These are phyloP conservation scores for Lucifuga dentata DNA, from an alignment of 2,113 vertebrate genomes.

Conservation along the genomic window DNA sequence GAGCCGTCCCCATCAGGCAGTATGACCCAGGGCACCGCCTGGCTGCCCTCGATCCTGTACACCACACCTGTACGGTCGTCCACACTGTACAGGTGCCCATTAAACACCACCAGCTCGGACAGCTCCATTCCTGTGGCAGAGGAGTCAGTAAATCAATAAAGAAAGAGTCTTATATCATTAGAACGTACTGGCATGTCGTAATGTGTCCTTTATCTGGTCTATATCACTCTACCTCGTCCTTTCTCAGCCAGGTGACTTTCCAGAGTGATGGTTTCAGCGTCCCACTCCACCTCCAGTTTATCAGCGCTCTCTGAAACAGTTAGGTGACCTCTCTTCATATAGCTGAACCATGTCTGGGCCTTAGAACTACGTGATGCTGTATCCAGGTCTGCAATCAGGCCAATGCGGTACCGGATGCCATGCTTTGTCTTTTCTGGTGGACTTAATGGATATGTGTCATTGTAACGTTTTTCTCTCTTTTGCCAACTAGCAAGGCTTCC, in stretches of 20 bases:
- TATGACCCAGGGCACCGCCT: slow-evolving; percentile 95
- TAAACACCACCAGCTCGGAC: slow-evolving; percentile 92
- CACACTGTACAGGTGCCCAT: slow-evolving; percentile 92
- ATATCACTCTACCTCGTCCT: slow-evolving; percentile 82
- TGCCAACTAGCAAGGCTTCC: not conserved
- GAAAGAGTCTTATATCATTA: not conserved
- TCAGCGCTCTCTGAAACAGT: slow-evolving; percentile 86
- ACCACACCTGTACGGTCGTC: slow-evolving; percentile 96
- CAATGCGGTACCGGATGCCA: slow-evolving; percentile 89
- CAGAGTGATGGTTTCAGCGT: slow-evolving; percentile 80
- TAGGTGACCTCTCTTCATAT: slow-evolving; percentile 90
- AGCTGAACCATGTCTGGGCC: slow-evolving; percentile 93
- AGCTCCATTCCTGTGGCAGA: slow-evolving; percentile 91
- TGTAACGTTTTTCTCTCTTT: slow-evolving; percentile 77
- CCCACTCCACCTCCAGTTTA: slow-evolving; percentile 89
- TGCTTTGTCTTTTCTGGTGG: slow-evolving; percentile 82
- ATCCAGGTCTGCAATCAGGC: slow-evolving; percentile 90
- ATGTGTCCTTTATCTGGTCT: not conserved
- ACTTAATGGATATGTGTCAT: slow-evolving; percentile 91
- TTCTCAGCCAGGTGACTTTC: slow-evolving; percentile 92
- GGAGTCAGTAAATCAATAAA: not conserved
- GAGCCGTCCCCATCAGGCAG: slow-evolving; percentile 91
- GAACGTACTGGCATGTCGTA: too few species aligned
- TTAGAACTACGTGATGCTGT: slow-evolving; percentile 82
- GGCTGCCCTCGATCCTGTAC: slow-evolving; percentile 89